Base-by-base conservation (phyloP, 2,888 invertebrate genomes). In the Deilephila porcellus region DNA sequence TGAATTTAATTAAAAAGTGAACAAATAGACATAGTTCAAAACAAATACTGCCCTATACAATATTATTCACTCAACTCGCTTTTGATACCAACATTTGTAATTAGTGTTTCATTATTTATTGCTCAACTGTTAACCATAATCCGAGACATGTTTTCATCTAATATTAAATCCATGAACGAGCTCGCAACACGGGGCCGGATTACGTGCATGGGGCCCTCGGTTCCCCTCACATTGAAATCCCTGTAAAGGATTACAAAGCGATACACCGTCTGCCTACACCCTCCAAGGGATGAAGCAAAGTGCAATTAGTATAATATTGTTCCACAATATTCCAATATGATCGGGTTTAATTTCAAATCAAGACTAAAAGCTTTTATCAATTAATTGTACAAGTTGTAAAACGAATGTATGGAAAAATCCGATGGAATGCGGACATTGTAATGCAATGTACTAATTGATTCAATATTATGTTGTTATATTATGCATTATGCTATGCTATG, bases 141-240 rank as follows among this genome's bases (percentile, higher is more conserved):
- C 56, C 56, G n/a, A 56, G 56, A 56, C 56, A 56, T 56, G 56
- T n/a, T 56, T 56, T 56, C 56, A n/a, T 17, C 56, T 56, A 56
- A n/a, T 56, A 56, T 56, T 56, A 56, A 56, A 56, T 56, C 56
- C 56, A 56, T 56, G 56, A n/a, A n/a, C 56, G 56, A 56, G 56
- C 56, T n/a, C n/a, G 5, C 19, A 17, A 56, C 56, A 56, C n/a
- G n/a, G n/a, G 56, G 56, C 56, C 56, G 56, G n/a, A 56, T 56
- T 56, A 56, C n/a, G 56, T 19, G 19, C 56, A n/a, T 5, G 56
- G n/a, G 19, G 56, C 5, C 19, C 56, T 56, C 4, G 17, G n/a
- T 6, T 56, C 56, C 56, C 56, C 56, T 14, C 6, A 56, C n/a
- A 56, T 56, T 56, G 17, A n/a, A 56, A 56, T 56, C 56, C n/a